Percentiles rank a stretch among this genome's conserved stretches.
These are phyloP conservation scores for Coboldia fuscipes DNA, from an alignment of 1,140 invertebrate genomes.

Conservation along the genomic window DNA sequence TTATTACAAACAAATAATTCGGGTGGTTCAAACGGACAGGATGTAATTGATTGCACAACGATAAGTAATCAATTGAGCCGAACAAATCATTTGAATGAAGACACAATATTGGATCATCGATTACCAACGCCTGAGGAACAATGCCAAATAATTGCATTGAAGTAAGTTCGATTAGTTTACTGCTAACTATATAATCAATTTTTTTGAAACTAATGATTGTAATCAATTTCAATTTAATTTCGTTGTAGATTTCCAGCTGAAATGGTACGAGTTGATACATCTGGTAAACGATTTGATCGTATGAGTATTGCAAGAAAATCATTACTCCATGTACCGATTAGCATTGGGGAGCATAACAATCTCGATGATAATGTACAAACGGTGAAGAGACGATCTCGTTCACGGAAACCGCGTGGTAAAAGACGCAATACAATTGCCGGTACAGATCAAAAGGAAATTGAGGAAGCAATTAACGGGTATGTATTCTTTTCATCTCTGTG, in stretches of 20 bases:
- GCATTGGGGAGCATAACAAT: slow-evolving; percentile 17
- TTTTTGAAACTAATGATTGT: not conserved
- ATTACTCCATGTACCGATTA: slow-evolving; percentile 36
- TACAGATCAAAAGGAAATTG: slow-evolving; percentile 67
- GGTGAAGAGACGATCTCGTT: slow-evolving; percentile 45
- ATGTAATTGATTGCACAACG: not conserved
- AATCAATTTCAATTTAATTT: not conserved
- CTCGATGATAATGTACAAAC: slow-evolving; percentile 26
- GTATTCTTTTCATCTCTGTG: slow-evolving; percentile 21
- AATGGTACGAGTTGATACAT: slow-evolving; percentile 69
- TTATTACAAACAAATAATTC: not conserved
- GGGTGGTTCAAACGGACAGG: not conserved
- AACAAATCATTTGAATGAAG: slow-evolving; percentile 28
- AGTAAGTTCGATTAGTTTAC: slow-evolving; percentile 28
- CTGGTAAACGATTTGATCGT: slow-evolving; percentile 62
- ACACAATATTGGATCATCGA: slow-evolving; percentile 54
- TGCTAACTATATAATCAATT: not conserved
- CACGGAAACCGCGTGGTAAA: slow-evolving; percentile 51
- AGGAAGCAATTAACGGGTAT: slow-evolving; percentile 55
- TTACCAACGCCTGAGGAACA: slow-evolving; percentile 66
- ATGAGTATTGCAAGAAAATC: slow-evolving; percentile 68
- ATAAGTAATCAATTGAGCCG: slow-evolving; percentile 5
- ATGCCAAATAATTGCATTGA: slow-evolving; percentile 50
- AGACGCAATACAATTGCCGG: slow-evolving; percentile 77
- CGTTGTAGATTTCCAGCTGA: slow-evolving; percentile 57